Base-by-base conservation (phyloP, 2,797 vertebrate genomes). In the Pogonophryne albipinna region DNA sequence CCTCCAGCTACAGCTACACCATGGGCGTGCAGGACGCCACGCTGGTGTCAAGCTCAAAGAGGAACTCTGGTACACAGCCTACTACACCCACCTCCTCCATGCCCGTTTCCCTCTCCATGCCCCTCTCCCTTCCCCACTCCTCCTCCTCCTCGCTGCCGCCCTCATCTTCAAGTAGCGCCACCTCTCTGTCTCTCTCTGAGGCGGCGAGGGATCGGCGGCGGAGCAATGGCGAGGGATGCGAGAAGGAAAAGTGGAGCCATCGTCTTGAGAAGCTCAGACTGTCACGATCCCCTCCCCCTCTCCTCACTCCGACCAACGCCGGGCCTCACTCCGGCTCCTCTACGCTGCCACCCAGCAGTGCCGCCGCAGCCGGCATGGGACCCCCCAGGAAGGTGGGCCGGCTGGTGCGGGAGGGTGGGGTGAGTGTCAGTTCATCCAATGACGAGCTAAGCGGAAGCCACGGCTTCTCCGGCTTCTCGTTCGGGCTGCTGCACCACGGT, bases 181-280 rank as follows among this genome's bases (percentile, higher is more conserved):
- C 95, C 71, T 95, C 95, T 0, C 89, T 95, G 62, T 95, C 95
- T 0, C 80, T 95, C 4, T 92, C 93, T 0, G 95, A 95, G 45
- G 93, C 93, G 0, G 93, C 93, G 0, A 90, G 94, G 5, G 93
- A 95, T 49, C 91, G 94, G 14, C 88, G 95, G 46, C 90, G 94
- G 41, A 95, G 95, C 85, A 95, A 95, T 1, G 95, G 95, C 0
- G 95, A 97, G 41, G 93, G 95, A 6, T 87, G 90, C 0, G 91
- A 95, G 27, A 96, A 96, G 68, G 97, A 98, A 74, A 95, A 96
- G 87, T 97, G 97, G 97, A 96, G 96, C 82, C 96, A 96, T 45
- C 93, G 96, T 4, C 93, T 98, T 68, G 97, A 98, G 83, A 97
- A 96, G 66, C 94, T 97, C 58, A 83, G 97, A 53, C 93, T 97